These are phyloP conservation scores for Stomatorhinus walkeri DNA, from an alignment of 2,797 vertebrate species.

Conservation along the genomic window DNA sequence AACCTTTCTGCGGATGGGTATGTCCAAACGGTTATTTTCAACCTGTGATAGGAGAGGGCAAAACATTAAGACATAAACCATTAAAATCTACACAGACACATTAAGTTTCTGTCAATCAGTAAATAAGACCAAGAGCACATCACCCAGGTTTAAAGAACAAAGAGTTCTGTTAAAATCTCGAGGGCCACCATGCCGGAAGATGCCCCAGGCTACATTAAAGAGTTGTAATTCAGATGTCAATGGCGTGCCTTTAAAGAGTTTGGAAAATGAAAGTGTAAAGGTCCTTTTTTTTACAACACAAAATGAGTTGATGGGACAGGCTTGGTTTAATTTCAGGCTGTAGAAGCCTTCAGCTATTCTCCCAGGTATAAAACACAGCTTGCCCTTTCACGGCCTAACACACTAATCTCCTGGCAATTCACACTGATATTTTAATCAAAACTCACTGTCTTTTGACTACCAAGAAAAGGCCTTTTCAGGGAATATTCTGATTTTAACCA, in stretches of 20 bases:
- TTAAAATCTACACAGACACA: neutral
- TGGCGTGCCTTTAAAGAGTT: conserved; percentile 99
- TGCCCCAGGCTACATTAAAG: conserved; percentile 81
- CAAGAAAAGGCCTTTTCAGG: conserved; percentile 99
- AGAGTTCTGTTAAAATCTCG: conserved; percentile 74
- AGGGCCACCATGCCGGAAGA: conserved; percentile 63
- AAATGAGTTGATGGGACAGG: conserved; percentile 99
- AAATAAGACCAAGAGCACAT: conserved; percentile 37
- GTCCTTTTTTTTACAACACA: conserved; percentile 80
- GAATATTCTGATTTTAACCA: conserved; percentile 99
- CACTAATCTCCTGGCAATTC: conserved; percentile 51
- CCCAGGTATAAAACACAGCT: conserved; percentile 99
- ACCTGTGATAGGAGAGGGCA: neutral
- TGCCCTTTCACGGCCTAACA: conserved; percentile 98
- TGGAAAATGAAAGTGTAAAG: conserved; percentile 99
- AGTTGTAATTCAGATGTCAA: conserved; percentile 97
- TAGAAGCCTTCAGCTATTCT: conserved; percentile 99
- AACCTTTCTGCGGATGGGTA: neutral
- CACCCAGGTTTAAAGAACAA: conserved; percentile 71
- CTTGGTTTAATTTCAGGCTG: conserved; percentile 99
- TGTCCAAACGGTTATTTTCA: neutral
- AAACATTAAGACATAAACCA: neutral
- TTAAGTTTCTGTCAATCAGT: conserved; percentile 2
- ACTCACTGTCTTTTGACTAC: conserved; percentile 99
- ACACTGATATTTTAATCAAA: conserved; percentile 99